Percentiles rank a stretch among this genome's conserved stretches.
Conservation (phyloP, 2,888 invertebrate species). For the Congeria kusceri region DNA sequence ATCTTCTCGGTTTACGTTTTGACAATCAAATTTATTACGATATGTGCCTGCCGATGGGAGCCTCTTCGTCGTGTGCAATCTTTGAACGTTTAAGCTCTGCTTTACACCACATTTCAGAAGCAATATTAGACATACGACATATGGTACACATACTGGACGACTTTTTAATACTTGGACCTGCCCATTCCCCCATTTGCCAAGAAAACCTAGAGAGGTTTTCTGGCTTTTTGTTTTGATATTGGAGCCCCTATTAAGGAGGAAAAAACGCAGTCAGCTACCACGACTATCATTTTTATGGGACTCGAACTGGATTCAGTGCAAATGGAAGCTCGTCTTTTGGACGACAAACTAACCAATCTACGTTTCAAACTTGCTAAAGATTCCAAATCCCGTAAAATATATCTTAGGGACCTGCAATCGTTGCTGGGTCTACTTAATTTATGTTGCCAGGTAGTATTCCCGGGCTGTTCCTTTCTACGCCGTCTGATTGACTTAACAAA, state of each 20-base stretch:
- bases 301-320: conserved; percentile 38
- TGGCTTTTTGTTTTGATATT: not conserved
- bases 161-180: conserved; percentile 21
- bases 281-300: conserved; percentile 33
- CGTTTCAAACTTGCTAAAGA: not conserved
- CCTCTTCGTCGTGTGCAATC: conserved; percentile 29
- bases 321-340: conserved; percentile 43
- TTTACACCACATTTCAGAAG: conserved; percentile 7
- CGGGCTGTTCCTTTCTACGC: conserved; percentile 41
- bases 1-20: conserved; percentile 34
- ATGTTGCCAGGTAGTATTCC: conserved; percentile 33
- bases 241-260: conserved; percentile 37
- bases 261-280: conserved; percentile 30
- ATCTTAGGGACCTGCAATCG: conserved; percentile 17
- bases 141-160: conserved; percentile 43
- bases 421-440: conserved; percentile 39
- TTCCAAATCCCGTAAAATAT: not conserved
- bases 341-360: conserved; percentile 27
- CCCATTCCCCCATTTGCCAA: conserved; percentile 5
- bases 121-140: not conserved
- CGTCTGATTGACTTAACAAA: conserved; percentile 41
- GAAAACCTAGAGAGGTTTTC: conserved; percentile 7
- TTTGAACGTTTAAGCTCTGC: conserved; percentile 22
- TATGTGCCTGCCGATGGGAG: conserved; percentile 36
- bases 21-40: conserved; percentile 33